Conservation (phyloP, 2,888 invertebrate genomes). For the Pemphredon lugubris region DNA sequence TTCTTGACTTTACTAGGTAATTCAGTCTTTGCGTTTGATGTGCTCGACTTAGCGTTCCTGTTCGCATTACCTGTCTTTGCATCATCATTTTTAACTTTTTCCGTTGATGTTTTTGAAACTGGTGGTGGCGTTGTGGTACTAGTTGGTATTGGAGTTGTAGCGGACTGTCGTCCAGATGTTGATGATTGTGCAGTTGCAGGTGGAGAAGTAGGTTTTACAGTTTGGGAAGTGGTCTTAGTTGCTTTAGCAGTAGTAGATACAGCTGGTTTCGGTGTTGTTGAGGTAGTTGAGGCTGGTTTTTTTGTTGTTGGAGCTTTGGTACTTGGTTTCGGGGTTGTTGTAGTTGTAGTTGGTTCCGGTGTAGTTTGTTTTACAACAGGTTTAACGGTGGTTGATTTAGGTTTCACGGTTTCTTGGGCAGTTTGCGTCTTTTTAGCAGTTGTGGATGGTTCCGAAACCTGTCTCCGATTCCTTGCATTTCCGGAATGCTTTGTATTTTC, state of each 20-base stretch:
- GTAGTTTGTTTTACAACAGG: slow-evolving; percentile 16
- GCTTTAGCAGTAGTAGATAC: slow-evolving; percentile 34
- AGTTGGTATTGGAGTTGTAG: slow-evolving; percentile 58
- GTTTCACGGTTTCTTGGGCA: slow-evolving; percentile 51
- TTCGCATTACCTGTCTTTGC: slow-evolving; percentile 38
- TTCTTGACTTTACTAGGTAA: slow-evolving; percentile 56
- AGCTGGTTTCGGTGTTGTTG: slow-evolving; percentile 41
- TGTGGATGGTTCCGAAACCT: slow-evolving; percentile 34
- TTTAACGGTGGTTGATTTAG: slow-evolving; percentile 25
- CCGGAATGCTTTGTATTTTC: slow-evolving; percentile 27
- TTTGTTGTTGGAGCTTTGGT: slow-evolving; percentile 41
- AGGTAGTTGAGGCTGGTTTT: slow-evolving; percentile 45
- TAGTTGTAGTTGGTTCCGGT: slow-evolving; percentile 35
- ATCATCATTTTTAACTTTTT: slow-evolving; percentile 23
- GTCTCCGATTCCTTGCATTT: slow-evolving; percentile 14
- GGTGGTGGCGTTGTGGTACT: slow-evolving; percentile 50
- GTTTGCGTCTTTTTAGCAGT: slow-evolving; percentile 15
- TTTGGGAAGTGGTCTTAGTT: slow-evolving; percentile 12
- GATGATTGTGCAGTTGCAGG: slow-evolving; percentile 9
- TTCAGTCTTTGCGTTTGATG: slow-evolving; percentile 25
- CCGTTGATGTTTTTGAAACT: slow-evolving; percentile 5
- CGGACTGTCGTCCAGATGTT: slow-evolving; percentile 3
- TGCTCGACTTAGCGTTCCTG: slow-evolving; percentile 19
- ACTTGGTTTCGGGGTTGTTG: slow-evolving; percentile 38
- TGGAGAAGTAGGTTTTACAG: slow-evolving; percentile 16